Evolutionary conservation across 2,888 invertebrate genomes (phyloP), one percentile per base, ranked within the genome.

Genomic region (Trissonchulus latispiculum): DNA sequence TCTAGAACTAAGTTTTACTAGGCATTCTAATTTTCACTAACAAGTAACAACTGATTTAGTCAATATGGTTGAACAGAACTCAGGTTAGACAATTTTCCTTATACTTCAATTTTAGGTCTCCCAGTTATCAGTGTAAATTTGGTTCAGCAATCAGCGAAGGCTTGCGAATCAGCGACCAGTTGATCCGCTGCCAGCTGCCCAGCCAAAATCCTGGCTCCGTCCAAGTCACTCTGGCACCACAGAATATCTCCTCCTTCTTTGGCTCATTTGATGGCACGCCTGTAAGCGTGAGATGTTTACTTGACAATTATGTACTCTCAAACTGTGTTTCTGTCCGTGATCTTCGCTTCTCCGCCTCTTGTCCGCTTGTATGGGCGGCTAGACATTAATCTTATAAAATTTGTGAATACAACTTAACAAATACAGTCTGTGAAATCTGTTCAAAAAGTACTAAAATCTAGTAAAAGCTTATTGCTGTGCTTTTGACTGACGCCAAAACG

Each of bases 81-180:
- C 48, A 15, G 48, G 48, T 48, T 15, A 8, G 8, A 8, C 48
- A 15, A 15, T 48, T 48, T 48, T 48, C 8, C 48, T 48, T 48
- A 23, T 48, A n/a, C n/a, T 48, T 48, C 64, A 64, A 29, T 3
- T 23, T 36, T 33, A n/a, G 36, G 36, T n/a, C 31, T n/a, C n/a
- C 31, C 69, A 23, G 8, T n/a, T 68, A 68, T n/a, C 23, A 35
- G 36, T 68, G 69, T 36, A 3, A 33, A n/a, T 68, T 68, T 33
- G 69, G 69, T 33, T 32, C n/a, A 2, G n/a, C 3, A 33, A 36
- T 32, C 2, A 68, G 35, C 32, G 69, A 33, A 15, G 69, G 69
- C 35, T 2, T 36, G 23, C 36, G 69, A 36, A 28, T 68, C 8
- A 36, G 36, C 36, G 36, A n/a, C 33, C 31, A 36, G 36, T n/a